phyloP scores from a whole-genome alignment of 1,140 invertebrate species.

The Lasaia peninsularis region DNA sequence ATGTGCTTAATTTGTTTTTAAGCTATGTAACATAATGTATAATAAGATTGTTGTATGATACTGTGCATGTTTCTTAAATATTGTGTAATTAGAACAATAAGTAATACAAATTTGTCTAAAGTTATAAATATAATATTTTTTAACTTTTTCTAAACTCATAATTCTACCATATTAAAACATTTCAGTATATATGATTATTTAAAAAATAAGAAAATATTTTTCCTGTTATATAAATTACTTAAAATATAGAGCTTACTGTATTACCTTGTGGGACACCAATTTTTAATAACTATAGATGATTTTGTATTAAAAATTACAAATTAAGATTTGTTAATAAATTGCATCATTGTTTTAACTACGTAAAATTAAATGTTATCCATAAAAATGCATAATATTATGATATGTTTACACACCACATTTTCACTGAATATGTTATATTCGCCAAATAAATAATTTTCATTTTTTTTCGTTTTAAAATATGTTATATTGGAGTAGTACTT shows the following conservation, averaged over 20 bases:
- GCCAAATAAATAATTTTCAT: too few relatives aligned
- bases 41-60: background rate
- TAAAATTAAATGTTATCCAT: background rate
- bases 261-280: background rate
- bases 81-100: background rate
- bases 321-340: conserved; percentile 1
- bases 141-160: too few relatives aligned
- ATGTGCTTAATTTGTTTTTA: conserved; percentile 8
- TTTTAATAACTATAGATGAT: conserved; percentile 1
- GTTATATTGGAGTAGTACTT: too few relatives aligned
- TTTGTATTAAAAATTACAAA: background rate
- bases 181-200: background rate
- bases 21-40: conserved; percentile 1
- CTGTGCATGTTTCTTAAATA: background rate
- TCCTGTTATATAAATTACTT: background rate
- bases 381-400: background rate
- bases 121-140: too few relatives aligned
- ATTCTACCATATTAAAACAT: background rate
- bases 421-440: too few relatives aligned
- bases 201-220: background rate
- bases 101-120: background rate
- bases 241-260: background rate
- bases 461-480: too few relatives aligned
- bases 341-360: background rate
- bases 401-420: too few relatives aligned